Percentiles rank a stretch among this genome's conserved stretches.
phyloP scores from a whole-genome alignment of 2,888 invertebrate genomes.

The Drosophila greeni region DNA sequence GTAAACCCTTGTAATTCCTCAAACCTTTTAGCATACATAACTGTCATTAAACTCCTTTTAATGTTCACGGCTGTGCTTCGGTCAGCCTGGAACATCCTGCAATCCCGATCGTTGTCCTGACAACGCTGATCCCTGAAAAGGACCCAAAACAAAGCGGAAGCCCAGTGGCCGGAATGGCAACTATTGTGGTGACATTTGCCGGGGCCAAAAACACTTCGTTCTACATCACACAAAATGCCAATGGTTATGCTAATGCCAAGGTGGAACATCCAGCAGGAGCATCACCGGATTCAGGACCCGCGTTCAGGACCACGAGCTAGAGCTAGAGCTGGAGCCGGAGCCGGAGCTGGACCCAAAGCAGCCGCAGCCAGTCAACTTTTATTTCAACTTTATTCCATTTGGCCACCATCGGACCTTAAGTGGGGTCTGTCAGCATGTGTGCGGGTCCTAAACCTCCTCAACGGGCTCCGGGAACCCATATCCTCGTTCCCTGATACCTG shows the following conservation, averaged over 20 bases:
- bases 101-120: slow-evolving; percentile 19
- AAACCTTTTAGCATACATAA: slow-evolving; percentile 6
- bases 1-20: slow-evolving; percentile 9
- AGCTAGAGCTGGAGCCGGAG: slow-evolving; percentile 4
- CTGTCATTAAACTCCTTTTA: slow-evolving; percentile 12
- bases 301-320: not conserved
- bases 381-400: slow-evolving; percentile 70
- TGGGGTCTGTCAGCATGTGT: slow-evolving; percentile 67
- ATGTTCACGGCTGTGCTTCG: slow-evolving; percentile 13
- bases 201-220: slow-evolving; percentile 32
- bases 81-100: slow-evolving; percentile 1
- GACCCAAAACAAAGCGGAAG: slow-evolving; percentile 15
- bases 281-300: slow-evolving; percentile 7
- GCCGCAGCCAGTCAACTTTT: slow-evolving; percentile 59
- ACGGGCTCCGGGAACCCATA: not conserved
- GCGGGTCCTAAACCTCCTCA: slow-evolving; percentile 24
- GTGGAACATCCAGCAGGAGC: slow-evolving; percentile 32
- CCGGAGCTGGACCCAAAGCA: slow-evolving; percentile 6
- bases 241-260: slow-evolving; percentile 48
- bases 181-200: slow-evolving; percentile 37
- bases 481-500: not conserved
- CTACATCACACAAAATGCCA: slow-evolving; percentile 43
- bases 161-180: slow-evolving; percentile 11
- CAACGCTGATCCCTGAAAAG: slow-evolving; percentile 40
- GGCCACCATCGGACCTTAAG: slow-evolving; percentile 56